These are phyloP conservation scores for Platysternon megacephalum DNA, from an alignment of 2,113 vertebrate species.

Conservation along the genomic window DNA sequence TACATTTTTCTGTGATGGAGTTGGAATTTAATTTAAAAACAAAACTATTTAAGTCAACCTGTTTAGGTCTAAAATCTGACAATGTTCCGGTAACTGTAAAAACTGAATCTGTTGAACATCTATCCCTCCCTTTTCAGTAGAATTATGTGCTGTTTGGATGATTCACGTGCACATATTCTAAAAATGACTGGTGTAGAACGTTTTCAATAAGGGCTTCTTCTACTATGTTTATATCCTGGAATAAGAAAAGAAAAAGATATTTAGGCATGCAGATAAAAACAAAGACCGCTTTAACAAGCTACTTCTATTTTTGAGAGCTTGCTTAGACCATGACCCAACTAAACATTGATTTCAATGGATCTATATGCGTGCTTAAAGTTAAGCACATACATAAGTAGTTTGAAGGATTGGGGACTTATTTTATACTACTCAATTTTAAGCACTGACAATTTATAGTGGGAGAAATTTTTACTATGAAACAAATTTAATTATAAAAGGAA, in stretches of 20 bases:
- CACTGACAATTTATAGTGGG: neutral
- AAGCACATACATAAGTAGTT: neutral
- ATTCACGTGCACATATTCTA: conserved; percentile 68
- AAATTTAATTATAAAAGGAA: neutral
- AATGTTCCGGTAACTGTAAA: neutral
- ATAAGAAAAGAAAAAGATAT: conserved; percentile 19
- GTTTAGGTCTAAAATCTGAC: neutral
- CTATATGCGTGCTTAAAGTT: neutral
- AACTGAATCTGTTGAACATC: conserved; percentile 2
- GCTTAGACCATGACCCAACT: neutral
- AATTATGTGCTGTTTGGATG: conserved; percentile 56
- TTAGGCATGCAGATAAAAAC: conserved; percentile 1
- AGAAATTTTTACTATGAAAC: neutral
- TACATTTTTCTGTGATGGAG: neutral
- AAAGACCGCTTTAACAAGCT: neutral
- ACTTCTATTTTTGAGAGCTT: neutral
- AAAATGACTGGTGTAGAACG: conserved; percentile 69
- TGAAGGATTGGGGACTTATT: neutral
- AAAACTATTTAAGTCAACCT: neutral
- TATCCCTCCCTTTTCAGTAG: neutral
- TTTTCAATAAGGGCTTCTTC: conserved; percentile 71
- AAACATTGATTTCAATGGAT: neutral
- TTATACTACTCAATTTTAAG: neutral
- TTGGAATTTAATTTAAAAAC: neutral
- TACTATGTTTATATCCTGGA: conserved; percentile 70